Evolutionary conservation across 2,888 invertebrate species (phyloP), one percentile per base, ranked within the genome.

Genomic region (Trichogramma evanescens): DNA sequence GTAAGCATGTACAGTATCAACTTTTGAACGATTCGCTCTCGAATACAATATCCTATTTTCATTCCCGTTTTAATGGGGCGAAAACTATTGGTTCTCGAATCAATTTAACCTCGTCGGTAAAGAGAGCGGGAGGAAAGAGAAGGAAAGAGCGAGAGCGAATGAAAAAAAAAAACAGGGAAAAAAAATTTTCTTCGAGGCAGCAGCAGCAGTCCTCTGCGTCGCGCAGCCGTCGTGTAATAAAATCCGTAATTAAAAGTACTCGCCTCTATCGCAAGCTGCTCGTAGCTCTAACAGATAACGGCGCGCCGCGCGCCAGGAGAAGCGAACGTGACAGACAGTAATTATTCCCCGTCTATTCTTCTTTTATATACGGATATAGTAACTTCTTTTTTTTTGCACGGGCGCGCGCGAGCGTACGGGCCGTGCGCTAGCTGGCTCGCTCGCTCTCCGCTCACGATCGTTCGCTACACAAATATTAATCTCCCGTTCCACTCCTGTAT

Each of bases 391-490:
- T 53, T 45, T 42, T 13, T 39, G 3, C 44, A 6, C 7, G 6
- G 3, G n/a, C 46, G 26, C 26, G 26, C 26, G 26, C 26, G 26
- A 26, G 26, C 26, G 26, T 26, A 26, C 26, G 26, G 26, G 26
- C 26, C 26, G 26, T 26, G 26, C 26, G 26, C 26, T 26, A 26
- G 26, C 3, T 26, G 26, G 26, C 39, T 39, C 5, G 13, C 50
- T 38, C 9, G 26, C 43, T 49, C 45, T 58, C 45, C 42, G 46
- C 8, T 45, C 53, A 26, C 60, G 58, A 61, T 60, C 63, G 60
- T 55, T 60, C 63, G 60, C 52, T 63, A 58, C 46, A 51, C 60
- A 63, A 63, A 63, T 61, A 61, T 63, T 63, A 63, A 63, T 63
- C 61, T 54, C 59, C 44, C 42, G 50, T 7, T 26, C 26, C 26